A percentile compares a stretch with the other conserved stretches of the same genome.
Evolutionary conservation across 1,140 invertebrate species (phyloP).

Genomic region (Drosophila setifemur): DNA sequence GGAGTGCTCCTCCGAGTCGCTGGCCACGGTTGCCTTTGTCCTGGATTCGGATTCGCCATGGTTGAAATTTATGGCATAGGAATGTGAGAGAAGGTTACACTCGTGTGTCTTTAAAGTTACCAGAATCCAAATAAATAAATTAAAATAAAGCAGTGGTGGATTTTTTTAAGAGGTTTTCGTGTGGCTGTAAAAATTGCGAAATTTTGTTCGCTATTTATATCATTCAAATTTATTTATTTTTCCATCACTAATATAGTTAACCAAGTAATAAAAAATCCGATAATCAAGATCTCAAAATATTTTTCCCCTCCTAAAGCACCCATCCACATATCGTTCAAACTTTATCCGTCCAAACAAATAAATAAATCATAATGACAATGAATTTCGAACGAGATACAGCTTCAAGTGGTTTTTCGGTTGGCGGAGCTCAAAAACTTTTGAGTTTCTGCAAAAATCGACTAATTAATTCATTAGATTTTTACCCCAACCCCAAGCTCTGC

Average conservation of each 20-base stretch:
- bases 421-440: slow-evolving; percentile 16
- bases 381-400: slow-evolving; percentile 41
- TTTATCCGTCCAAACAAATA: slow-evolving; percentile 9
- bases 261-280: no score
- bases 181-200: no score
- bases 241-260: no score
- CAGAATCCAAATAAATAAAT: slow-evolving; percentile 30
- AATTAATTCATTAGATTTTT: slow-evolving; percentile 70
- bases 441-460: slow-evolving; percentile 53
- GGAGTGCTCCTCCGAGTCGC: slow-evolving; percentile 29
- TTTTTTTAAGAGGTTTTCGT: neutral
- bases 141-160: neutral
- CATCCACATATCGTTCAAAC: neutral
- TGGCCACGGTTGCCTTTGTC: slow-evolving; percentile 33
- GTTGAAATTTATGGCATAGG: slow-evolving; percentile 36
- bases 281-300: no score
- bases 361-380: slow-evolving; percentile 18
- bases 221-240: no score
- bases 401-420: slow-evolving; percentile 36
- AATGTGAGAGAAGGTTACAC: slow-evolving; percentile 23
- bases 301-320: no score
- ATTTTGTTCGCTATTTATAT: no score
- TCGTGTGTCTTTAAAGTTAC: slow-evolving; percentile 45
- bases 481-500: slow-evolving; percentile 20
- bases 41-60: slow-evolving; percentile 2